Evolutionary conservation across 2,888 invertebrate species (phyloP).

Genomic region (Harpalus rufipes): DNA sequence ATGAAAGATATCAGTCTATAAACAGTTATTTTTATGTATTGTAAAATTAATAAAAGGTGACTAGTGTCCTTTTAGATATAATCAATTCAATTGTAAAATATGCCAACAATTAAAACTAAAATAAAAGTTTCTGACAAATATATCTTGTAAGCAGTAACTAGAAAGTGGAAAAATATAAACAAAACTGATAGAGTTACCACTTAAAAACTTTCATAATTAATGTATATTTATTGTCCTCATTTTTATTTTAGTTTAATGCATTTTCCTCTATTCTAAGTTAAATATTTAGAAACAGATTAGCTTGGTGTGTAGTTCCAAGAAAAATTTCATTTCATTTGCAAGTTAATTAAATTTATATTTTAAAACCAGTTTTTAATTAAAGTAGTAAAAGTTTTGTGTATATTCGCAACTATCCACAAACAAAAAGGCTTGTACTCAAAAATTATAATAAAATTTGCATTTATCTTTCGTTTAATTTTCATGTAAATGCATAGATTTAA

Average conservation of each 20-base stretch:
- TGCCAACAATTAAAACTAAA: too few species aligned
- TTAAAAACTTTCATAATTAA: neutral
- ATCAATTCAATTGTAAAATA: too few species aligned
- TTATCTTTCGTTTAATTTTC: constrained; percentile 42
- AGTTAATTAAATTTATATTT: constrained; percentile 42
- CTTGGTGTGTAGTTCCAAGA: constrained; percentile 3
- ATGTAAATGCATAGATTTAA: constrained; percentile 50
- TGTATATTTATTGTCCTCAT: neutral
- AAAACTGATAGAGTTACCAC: too few species aligned
- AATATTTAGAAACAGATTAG: constrained; percentile 11
- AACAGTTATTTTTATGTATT: too few species aligned
- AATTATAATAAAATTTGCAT: constrained; percentile 57
- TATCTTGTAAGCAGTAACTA: too few species aligned
- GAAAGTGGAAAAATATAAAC: too few species aligned
- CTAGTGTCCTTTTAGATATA: too few species aligned
- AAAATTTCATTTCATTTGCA: constrained; percentile 36
- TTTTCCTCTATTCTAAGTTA: neutral
- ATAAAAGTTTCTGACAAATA: too few species aligned
- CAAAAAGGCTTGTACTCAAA: constrained; percentile 43
- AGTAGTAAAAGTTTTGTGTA: constrained; percentile 27
- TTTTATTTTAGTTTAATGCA: neutral
- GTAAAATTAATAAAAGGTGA: too few species aligned
- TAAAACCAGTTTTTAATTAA: constrained; percentile 43
- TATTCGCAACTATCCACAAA: constrained; percentile 28
- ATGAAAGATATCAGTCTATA: too few species aligned